Base-by-base conservation (phyloP, 64 coral and sea anemone species). In the Cladopsammia gracilis region DNA sequence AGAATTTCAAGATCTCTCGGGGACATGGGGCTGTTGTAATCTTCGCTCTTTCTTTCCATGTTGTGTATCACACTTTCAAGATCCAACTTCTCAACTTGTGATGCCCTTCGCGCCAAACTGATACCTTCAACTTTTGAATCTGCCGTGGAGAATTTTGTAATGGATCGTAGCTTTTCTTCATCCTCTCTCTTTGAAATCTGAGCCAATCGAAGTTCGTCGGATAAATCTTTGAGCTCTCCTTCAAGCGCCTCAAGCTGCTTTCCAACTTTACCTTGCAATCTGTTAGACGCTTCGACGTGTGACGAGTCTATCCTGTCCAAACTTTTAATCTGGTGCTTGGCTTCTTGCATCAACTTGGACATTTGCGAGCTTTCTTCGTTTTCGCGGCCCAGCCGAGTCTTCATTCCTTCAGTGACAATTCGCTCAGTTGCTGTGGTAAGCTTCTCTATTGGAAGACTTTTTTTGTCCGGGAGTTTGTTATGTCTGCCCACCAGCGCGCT, bases 291-390 rank as follows among this genome's bases (percentile, higher is more conserved):
- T 23, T 87, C 73, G 58, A 68, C 71, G 56, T 45, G 51, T 16
- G 48, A 66, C 14, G 71, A 73, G n/a, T 93, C 82, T 42, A 79
- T 79, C 8, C 46, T 48, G 20, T 87, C 85, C 42, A 93, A 77
- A 86, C 81, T 70, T 87, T 67, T 77, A 19, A 87, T 85, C 18
- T 87, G 91, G 8, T 69, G 71, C 60, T 80, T 78, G 16, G 82
- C 91, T 47, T 77, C 60, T 53, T 93, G n/a, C 25, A 93, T 77
- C 46, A 86, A 54, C 72, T 93, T 93, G 26, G 83, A 74, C 60
- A 73, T 62, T 43, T 77, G 58, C 9, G 58, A 49, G 3, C 14
- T 66, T 50, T 86, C 58, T 18, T 87, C 82, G 19, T 62, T 59
- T 44, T 86, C 73, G 5, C 14, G 15, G 42, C 75, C 82, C 14